These are phyloP conservation scores for Clarias pachynema DNA, from an alignment of 2,797 vertebrate genomes.

Conservation along the genomic window DNA sequence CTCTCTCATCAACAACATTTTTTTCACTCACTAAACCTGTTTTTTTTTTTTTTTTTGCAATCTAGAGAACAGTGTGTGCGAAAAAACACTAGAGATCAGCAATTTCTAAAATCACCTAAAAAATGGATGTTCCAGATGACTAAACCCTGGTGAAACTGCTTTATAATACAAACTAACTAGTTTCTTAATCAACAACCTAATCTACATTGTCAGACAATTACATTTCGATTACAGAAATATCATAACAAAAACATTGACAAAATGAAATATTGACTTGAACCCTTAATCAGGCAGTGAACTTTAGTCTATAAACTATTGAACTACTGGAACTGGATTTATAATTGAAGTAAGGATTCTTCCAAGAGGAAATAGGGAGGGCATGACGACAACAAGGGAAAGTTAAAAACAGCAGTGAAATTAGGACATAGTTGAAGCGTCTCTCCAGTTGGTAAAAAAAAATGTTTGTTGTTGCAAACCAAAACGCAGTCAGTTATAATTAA, in stretches of 20 bases:
- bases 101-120: not conserved
- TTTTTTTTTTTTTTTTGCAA: not conserved
- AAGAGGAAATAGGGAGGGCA: not conserved
- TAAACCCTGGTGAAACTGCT: not conserved
- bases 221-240: not conserved
- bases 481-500: not conserved
- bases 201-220: not conserved
- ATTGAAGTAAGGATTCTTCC: not conserved
- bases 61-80: not conserved
- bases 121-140: not conserved
- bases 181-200: not conserved
- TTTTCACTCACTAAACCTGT: not conserved
- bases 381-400: not conserved
- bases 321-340: not conserved
- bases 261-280: not conserved
- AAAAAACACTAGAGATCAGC: not conserved
- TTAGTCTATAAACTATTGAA: not conserved
- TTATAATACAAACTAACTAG: not conserved
- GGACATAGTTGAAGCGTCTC: not conserved
- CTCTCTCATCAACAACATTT: not conserved
- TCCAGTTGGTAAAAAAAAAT: not conserved
- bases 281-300: not conserved
- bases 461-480: not conserved
- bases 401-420: slow-evolving; percentile 13
- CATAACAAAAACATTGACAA: not conserved